Evolutionary conservation across 2,888 invertebrate genomes (phyloP), one percentile per base, ranked within the genome.

Genomic region (Caenorhabditis angaria): DNA sequence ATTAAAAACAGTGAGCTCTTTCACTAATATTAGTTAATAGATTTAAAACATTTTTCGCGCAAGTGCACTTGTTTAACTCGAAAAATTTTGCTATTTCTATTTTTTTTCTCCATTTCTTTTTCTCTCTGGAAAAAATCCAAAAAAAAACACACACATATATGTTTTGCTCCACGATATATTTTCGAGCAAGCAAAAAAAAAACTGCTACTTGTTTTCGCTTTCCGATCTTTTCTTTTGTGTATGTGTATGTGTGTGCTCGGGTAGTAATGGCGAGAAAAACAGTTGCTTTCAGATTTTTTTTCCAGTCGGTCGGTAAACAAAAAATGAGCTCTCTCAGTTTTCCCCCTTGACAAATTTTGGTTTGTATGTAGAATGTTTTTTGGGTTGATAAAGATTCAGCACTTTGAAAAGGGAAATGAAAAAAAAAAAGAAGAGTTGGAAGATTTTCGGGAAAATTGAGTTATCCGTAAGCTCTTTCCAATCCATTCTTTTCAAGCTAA

Each of bases 11-110:
- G 18, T 27, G 22, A 54, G 54, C 27, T 28, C n/a, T 24, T 32
- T 20, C 47, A 65, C 65, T 65, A 65, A 59, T 70, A 65, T 70
- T 70, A 65, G 70, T 54, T 65, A 70, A 70, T 65, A 61, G 65
- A 70, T 70, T 65, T 50, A 24, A 24, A 20, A 24, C 50, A 20
- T 50, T 24, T 50, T 50, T 24, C 14, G 50, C 22, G 24, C 22
- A 50, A 22, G 50, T 50, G 22, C 50, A 20, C 50, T 24, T 24
- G 50, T 50, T 50, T 24, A 50, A 50, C 24, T 50, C 24, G 22
- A 24, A 25, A 54, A 27, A 10, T 48, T 48, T n/a, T 8, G 14
- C 4, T n/a, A 48, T 10, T 35, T 35, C 22, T 2, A 48, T 20
- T 50, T 50, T 50, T 50, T 50, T 8, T 50, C 22, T 50, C 22